Conservation (phyloP, 1,140 invertebrate genomes). For the Delia radicum region DNA sequence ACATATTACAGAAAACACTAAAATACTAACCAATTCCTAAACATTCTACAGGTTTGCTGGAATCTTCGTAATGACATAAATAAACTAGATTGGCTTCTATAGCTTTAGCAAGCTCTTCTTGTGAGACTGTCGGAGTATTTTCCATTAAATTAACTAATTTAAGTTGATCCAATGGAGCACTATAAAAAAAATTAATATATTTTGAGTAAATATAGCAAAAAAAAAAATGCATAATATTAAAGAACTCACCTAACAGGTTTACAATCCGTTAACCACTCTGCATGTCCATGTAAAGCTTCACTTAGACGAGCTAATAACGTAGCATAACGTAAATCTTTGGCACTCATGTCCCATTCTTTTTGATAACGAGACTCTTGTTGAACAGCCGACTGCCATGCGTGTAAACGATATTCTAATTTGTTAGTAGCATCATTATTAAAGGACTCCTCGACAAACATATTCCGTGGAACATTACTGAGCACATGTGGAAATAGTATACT, state of each 20-base stretch:
- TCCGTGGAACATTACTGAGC: slow-evolving; percentile 39
- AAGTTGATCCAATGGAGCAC: slow-evolving; percentile 32
- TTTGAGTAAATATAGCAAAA: background rate
- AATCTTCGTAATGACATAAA: slow-evolving; percentile 34
- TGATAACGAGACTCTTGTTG: slow-evolving; percentile 24
- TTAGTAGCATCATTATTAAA: slow-evolving; percentile 20
- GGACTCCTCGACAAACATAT: slow-evolving; percentile 33
- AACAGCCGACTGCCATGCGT: slow-evolving; percentile 34
- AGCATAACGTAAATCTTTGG: slow-evolving; percentile 44
- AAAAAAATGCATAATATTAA: background rate
- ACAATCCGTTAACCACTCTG: slow-evolving; percentile 38
- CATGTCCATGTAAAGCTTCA: slow-evolving; percentile 32
- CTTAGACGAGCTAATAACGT: slow-evolving; percentile 44
- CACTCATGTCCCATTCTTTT: slow-evolving; percentile 39
- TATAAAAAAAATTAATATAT: slow-evolving; percentile 13
- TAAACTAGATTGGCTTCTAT: slow-evolving; percentile 50
- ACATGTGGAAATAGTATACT: slow-evolving; percentile 44
- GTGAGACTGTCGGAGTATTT: slow-evolving; percentile 9
- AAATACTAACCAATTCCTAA: slow-evolving; percentile 48
- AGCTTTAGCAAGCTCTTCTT: slow-evolving; percentile 34
- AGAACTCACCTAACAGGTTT: slow-evolving; percentile 27
- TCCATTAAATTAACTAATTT: slow-evolving; percentile 31
- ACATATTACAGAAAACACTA: no score
- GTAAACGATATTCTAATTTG: slow-evolving; percentile 25
- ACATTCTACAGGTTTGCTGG: slow-evolving; percentile 32